A percentile compares a stretch with the other conserved stretches of the same genome.
phyloP scores from a whole-genome alignment of 2,113 vertebrate species.

The Sialia sialis region DNA sequence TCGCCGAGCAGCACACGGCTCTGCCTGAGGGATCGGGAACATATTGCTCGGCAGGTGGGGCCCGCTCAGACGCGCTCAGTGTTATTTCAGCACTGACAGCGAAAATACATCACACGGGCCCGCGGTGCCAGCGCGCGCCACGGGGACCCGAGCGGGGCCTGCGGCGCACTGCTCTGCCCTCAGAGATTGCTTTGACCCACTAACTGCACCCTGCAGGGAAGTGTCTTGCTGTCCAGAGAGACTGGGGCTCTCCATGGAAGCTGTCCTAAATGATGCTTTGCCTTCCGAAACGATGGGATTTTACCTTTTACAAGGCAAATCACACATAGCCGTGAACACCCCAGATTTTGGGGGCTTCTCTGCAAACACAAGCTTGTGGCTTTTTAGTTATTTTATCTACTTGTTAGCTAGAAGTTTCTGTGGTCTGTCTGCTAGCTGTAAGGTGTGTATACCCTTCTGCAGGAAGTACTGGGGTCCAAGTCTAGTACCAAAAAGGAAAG shows the following conservation, averaged over 20 bases:
- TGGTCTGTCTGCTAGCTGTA: background rate
- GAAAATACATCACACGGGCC: conserved; percentile 85
- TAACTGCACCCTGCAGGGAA: conserved; percentile 74
- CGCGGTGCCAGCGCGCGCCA: conserved; percentile 74
- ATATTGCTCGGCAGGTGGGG: conserved; percentile 82
- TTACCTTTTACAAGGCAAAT: background rate
- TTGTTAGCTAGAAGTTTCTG: background rate
- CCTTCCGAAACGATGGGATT: rapidly evolving
- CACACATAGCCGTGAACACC: background rate
- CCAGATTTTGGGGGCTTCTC: background rate
- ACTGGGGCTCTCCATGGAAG: background rate
- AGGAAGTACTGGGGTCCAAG: background rate
- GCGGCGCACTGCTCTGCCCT: conserved; percentile 65
- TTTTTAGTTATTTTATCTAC: background rate
- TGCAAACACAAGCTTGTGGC: background rate
- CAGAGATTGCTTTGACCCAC: conserved; percentile 73
- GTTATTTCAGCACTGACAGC: conserved; percentile 91
- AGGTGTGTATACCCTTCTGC: background rate
- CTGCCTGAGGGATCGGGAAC: conserved; percentile 74
- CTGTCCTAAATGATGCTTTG: background rate
- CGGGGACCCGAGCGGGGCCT: conserved; percentile 69
- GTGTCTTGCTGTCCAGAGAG: conserved; percentile 44
- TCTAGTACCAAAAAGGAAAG: background rate
- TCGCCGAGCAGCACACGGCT: conserved; percentile 58
- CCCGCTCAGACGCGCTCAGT: conserved; percentile 77